Conservation (phyloP, 2,888 invertebrate species). For the Hedya salicella region DNA sequence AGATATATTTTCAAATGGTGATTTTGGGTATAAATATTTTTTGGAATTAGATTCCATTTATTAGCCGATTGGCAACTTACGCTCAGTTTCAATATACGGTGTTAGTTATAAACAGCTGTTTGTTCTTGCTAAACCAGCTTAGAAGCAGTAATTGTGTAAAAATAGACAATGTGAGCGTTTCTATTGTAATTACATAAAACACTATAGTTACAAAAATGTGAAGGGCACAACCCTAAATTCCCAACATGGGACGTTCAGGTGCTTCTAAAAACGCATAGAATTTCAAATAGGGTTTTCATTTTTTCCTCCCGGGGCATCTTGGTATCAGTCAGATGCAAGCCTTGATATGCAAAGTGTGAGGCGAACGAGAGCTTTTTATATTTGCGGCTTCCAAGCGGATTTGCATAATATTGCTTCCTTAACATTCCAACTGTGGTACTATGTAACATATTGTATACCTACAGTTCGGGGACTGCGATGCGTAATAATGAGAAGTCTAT, state of each 20-base stretch:
- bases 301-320: slow-evolving; percentile 78
- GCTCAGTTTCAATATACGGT: too few species aligned
- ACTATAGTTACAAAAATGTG: slow-evolving; percentile 2
- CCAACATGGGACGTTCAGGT: slow-evolving; percentile 58
- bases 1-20: too few species aligned
- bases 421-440: slow-evolving; percentile 74
- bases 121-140: too few species aligned
- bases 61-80: too few species aligned
- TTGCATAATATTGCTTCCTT: slow-evolving; percentile 86
- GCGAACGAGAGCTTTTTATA: slow-evolving; percentile 80
- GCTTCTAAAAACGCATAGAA: slow-evolving; percentile 77
- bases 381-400: slow-evolving; percentile 80
- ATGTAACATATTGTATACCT: slow-evolving; percentile 67
- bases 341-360: slow-evolving; percentile 84
- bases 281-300: slow-evolving; percentile 82
- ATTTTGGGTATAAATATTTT: too few species aligned
- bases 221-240: slow-evolving; percentile 21
- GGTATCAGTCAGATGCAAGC: slow-evolving; percentile 81
- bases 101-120: too few species aligned
- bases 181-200: slow-evolving; percentile 2
- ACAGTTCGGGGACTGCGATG: slow-evolving; percentile 46
- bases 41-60: too few species aligned
- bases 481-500: slow-evolving; percentile 43
- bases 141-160: too few species aligned
- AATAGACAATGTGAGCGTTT: too few species aligned